A percentile compares a stretch with the other conserved stretches of the same genome.
Conservation (phyloP, 2,888 invertebrate genomes). For the Spicauda simplicius region DNA sequence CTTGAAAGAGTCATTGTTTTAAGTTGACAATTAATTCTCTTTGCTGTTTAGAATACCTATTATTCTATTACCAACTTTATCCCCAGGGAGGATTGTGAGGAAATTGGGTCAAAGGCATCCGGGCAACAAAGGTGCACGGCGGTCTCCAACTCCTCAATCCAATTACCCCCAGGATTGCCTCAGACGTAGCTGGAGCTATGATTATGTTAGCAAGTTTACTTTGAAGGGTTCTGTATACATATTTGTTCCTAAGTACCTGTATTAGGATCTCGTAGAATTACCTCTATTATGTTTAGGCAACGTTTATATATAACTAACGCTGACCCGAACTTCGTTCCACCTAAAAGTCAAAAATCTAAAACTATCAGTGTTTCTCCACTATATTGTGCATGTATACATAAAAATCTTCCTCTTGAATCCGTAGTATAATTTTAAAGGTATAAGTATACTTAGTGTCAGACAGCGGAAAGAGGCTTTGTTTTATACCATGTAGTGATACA, state of each 20-base stretch:
- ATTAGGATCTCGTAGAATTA: not conserved
- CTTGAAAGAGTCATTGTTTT: not conserved
- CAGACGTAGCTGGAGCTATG: conserved; percentile 8
- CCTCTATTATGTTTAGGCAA: too few species aligned
- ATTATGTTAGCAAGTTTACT: not conserved
- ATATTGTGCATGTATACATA: too few species aligned
- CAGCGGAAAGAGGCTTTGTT: too few species aligned
- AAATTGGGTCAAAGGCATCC: conserved; percentile 20
- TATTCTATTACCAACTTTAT: conserved; percentile 1
- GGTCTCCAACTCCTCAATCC: conserved; percentile 19
- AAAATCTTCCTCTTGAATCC: too few species aligned
- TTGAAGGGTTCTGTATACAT: not conserved
- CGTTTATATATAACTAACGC: too few species aligned
- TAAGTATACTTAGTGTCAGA: too few species aligned
- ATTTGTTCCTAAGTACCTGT: not conserved
- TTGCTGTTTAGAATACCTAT: not conserved
- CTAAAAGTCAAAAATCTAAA: too few species aligned
- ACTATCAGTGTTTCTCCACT: too few species aligned
- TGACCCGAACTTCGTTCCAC: too few species aligned
- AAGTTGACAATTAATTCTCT: not conserved
- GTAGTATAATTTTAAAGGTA: too few species aligned
- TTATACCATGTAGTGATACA: too few species aligned
- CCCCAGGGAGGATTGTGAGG: not conserved
- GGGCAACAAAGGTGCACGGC: conserved; percentile 9
- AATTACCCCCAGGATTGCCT: conserved; percentile 14